These are phyloP conservation scores for Aphidius ervi DNA, from an alignment of 1,140 invertebrate genomes.

Conservation along the genomic window DNA sequence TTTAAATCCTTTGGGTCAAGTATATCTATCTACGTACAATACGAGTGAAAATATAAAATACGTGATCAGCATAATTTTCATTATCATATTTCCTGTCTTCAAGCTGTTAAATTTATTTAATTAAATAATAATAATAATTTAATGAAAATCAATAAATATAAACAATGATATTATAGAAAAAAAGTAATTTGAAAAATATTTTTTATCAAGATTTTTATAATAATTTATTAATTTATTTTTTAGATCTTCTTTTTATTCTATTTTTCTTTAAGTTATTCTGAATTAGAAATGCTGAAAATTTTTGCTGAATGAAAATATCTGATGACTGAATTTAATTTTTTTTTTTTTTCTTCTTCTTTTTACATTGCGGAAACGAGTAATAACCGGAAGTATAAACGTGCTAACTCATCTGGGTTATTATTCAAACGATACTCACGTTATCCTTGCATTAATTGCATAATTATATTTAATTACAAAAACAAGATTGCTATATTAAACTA, in stretches of 20 bases:
- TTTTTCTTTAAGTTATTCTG: no score
- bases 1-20: background rate
- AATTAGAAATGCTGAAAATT: no score
- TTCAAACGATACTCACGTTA: conserved; percentile 42
- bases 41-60: conserved; percentile 4
- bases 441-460: conserved; percentile 43
- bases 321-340: background rate
- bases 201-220: no score
- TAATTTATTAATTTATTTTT: no score
- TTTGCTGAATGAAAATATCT: no score
- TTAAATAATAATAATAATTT: no score
- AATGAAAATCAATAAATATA: no score
- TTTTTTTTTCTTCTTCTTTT: no score
- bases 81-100: background rate
- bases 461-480: conserved; percentile 45
- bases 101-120: no score
- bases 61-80: background rate
- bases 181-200: no score
- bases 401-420: conserved; percentile 38
- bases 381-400: conserved; percentile 44
- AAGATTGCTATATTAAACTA: conserved; percentile 11
- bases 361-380: conserved; percentile 25
- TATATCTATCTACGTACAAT: conserved; percentile 1
- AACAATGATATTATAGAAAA: no score
- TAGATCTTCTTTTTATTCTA: no score